phyloP scores from a whole-genome alignment of 1,140 invertebrate genomes.

The Portunus trituberculatus region DNA sequence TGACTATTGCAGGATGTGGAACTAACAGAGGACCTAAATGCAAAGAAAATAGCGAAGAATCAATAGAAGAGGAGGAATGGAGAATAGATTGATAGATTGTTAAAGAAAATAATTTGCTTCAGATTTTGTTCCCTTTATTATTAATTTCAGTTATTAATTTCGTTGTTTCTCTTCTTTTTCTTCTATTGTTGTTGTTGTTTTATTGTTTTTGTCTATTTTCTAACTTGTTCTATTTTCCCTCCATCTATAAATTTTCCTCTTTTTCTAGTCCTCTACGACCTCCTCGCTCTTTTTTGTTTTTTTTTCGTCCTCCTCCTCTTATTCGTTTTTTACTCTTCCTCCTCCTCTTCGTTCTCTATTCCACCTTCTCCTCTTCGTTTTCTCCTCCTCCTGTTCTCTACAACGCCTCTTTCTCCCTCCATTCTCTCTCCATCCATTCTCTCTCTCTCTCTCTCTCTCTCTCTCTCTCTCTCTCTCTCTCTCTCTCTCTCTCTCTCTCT shows the following conservation, averaged over 20 bases:
- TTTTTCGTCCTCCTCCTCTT: neutral
- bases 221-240: no score
- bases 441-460: slow-evolving; percentile 18
- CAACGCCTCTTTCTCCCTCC: neutral
- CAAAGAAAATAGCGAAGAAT: no score
- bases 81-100: no score
- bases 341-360: neutral
- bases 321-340: neutral
- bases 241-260: neutral
- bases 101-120: neutral
- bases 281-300: neutral
- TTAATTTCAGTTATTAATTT: neutral
- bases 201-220: neutral
- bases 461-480: neutral
- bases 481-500: no score
- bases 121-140: neutral
- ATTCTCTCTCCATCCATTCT: neutral
- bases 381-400: neutral
- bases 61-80: no score
- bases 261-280: neutral
- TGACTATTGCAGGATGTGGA: no score
- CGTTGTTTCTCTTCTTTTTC: neutral
- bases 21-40: no score
- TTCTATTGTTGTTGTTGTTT: neutral
- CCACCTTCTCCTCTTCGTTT: neutral